These are phyloP conservation scores for Drosophila nebulosa DNA, from an alignment of 1,140 invertebrate genomes.

Conservation along the genomic window DNA sequence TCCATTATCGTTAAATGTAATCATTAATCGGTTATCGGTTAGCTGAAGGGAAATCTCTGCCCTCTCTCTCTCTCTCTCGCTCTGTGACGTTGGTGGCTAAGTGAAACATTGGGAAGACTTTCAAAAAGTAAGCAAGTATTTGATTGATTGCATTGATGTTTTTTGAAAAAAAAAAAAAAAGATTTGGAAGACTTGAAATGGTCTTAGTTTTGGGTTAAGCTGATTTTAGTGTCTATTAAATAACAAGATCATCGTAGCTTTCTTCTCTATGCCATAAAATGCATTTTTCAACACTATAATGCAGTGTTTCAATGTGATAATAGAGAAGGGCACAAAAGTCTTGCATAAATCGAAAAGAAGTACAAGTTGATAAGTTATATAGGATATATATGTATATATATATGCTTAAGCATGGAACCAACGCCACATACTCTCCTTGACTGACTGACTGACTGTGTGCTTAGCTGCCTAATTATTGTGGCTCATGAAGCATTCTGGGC, in stretches of 20 bases:
- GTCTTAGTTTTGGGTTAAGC: neutral
- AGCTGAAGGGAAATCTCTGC: neutral
- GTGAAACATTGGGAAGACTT: neutral
- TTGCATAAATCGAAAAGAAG: no score
- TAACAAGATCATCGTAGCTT: neutral
- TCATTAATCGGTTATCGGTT: neutral
- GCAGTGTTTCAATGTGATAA: no score
- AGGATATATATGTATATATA: neutral
- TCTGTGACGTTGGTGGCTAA: neutral
- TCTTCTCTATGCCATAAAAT: neutral
- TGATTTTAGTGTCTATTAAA: neutral
- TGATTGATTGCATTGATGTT: neutral
- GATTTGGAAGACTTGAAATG: neutral
- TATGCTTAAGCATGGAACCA: neutral
- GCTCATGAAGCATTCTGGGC: slow-evolving; percentile 37
- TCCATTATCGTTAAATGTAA: slow-evolving; percentile 18
- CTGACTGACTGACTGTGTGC: neutral
- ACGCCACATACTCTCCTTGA: neutral
- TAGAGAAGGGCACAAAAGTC: no score
- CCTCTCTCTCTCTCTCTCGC: neutral
- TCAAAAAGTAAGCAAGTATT: neutral
- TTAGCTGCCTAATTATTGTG: neutral
- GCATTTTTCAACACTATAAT: neutral
- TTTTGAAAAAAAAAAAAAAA: neutral
- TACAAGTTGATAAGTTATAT: neutral